Base-by-base conservation (phyloP, 1,140 invertebrate genomes). In the Portunus trituberculatus region DNA sequence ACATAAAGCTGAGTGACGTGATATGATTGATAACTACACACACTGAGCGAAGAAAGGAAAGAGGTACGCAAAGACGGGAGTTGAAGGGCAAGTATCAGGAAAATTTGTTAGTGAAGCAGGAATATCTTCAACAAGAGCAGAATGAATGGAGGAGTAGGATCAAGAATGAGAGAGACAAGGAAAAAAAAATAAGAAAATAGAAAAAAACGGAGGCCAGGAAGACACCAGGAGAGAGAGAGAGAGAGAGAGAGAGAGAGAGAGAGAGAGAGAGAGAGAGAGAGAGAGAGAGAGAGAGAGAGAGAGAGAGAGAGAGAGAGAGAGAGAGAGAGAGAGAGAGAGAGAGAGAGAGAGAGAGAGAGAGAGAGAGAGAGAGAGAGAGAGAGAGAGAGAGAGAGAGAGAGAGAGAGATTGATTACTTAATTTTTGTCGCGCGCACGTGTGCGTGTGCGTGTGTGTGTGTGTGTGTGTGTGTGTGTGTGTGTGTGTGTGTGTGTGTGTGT, bases 171-270 rank as follows among this genome's bases (percentile, higher is more conserved):
- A 8, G n/a, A n/a, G 67, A n/a, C 12, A n/a, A 25, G 59, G 20
- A 25, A 25, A 20, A 76, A 20, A 76, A 25, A 76, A 20, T 20
- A n/a, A 20, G n/a, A 25, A n/a, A 20, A 76, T 7, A n/a, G 6
- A 2, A n/a, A 20, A n/a, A n/a, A 76, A 20, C 1, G 8, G 20
- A 20, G 20, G 20, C 2, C 12, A n/a, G 67, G 20, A 20, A n/a
- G 67, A 76, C 0, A 76, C 0, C 4, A n/a, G 25, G 20, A 76
- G n/a, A n/a, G 67, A n/a, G n/a, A n/a, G 67, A n/a, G n/a, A n/a
- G 67, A 76, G n/a, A 76, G n/a, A n/a, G n/a, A n/a, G n/a, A n/a
- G n/a, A n/a, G 67, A 76, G 67, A 76, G 20, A n/a, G 67, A 76
- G n/a, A 76, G 67, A n/a, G n/a, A 25, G n/a, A n/a, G n/a, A 76